A percentile compares a stretch with the other conserved stretches of the same genome.
Evolutionary conservation across 2,113 vertebrate genomes (phyloP).

Genomic region (Prochilodus magdalenae): DNA sequence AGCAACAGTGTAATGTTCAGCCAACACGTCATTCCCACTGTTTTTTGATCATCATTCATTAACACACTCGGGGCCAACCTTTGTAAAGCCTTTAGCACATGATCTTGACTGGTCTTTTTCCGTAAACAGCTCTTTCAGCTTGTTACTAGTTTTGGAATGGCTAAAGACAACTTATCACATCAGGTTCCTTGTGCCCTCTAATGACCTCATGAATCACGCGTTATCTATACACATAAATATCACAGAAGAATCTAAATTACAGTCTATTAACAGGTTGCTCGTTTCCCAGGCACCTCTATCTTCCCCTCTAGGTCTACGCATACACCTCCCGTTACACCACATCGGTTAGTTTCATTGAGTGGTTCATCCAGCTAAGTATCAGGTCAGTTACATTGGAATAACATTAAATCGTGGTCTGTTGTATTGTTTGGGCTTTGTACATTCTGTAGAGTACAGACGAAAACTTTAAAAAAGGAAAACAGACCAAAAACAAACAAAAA

Average conservation of each 20-base stretch:
- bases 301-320: not conserved
- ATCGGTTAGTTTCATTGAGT: slow-evolving; percentile 13
- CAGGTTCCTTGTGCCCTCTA: slow-evolving; percentile 16
- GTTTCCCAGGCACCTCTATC: not conserved
- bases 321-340: slow-evolving; percentile 15
- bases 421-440: slow-evolving; percentile 2
- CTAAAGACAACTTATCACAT: not conserved
- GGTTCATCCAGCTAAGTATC: slow-evolving; percentile 8
- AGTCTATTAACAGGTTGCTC: slow-evolving; percentile 49
- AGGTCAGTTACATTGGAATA: slow-evolving; percentile 11
- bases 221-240: slow-evolving; percentile 58
- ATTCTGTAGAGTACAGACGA: not conserved
- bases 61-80: slow-evolving; percentile 6
- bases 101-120: not conserved
- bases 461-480: not conserved
- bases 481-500: slow-evolving; percentile 25
- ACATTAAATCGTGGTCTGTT: slow-evolving; percentile 6
- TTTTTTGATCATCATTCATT: not conserved
- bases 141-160: not conserved
- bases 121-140: not conserved
- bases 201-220: slow-evolving; percentile 11
- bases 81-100: slow-evolving; percentile 23
- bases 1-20: slow-evolving; percentile 12
- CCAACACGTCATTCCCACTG: not conserved
- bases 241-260: slow-evolving; percentile 58